Evolutionary conservation across 2,888 invertebrate genomes (phyloP).

Genomic region (Petrolisthes cinctipes): DNA sequence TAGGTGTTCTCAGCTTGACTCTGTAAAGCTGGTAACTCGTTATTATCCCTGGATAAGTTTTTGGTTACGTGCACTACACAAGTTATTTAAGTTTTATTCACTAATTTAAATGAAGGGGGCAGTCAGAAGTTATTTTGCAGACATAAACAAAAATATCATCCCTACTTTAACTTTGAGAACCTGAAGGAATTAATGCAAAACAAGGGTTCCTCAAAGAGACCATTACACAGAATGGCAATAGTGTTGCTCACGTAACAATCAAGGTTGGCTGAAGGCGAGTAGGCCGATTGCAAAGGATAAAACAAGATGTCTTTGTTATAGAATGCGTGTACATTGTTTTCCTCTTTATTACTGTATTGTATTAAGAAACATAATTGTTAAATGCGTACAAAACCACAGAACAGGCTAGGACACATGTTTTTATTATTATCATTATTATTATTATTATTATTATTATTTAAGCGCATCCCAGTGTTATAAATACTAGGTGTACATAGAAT

Average conservation of each 20-base stretch:
- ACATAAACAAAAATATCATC: slow-evolving; percentile 8
- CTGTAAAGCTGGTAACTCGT: slow-evolving; percentile 49
- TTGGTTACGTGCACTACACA: slow-evolving; percentile 46
- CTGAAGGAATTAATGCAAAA: slow-evolving; percentile 30
- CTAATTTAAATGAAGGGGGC: slow-evolving; percentile 49
- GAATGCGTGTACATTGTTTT: slow-evolving; percentile 62
- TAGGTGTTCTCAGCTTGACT: slow-evolving; percentile 53
- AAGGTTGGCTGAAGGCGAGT: slow-evolving; percentile 57
- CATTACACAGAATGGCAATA: slow-evolving; percentile 53
- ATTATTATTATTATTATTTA: slow-evolving; percentile 58
- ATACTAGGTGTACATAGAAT: slow-evolving; percentile 62
- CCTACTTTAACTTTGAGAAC: slow-evolving; percentile 42
- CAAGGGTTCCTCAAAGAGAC: slow-evolving; percentile 38
- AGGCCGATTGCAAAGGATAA: slow-evolving; percentile 36
- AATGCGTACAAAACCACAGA: slow-evolving; percentile 61
- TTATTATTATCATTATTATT: slow-evolving; percentile 12
- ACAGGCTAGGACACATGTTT: slow-evolving; percentile 54
- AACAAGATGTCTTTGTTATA: slow-evolving; percentile 56
- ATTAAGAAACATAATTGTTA: slow-evolving; percentile 62
- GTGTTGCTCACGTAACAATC: slow-evolving; percentile 57
- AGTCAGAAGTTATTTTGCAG: slow-evolving; percentile 45
- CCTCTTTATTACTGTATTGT: slow-evolving; percentile 54
- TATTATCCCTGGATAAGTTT: slow-evolving; percentile 51
- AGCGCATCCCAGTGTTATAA: slow-evolving; percentile 63
- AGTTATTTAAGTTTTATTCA: slow-evolving; percentile 55